Evolutionary conservation across 2,113 vertebrate genomes (phyloP), one percentile per base, ranked within the genome.

Genomic region (Gallinago undulata): DNA sequence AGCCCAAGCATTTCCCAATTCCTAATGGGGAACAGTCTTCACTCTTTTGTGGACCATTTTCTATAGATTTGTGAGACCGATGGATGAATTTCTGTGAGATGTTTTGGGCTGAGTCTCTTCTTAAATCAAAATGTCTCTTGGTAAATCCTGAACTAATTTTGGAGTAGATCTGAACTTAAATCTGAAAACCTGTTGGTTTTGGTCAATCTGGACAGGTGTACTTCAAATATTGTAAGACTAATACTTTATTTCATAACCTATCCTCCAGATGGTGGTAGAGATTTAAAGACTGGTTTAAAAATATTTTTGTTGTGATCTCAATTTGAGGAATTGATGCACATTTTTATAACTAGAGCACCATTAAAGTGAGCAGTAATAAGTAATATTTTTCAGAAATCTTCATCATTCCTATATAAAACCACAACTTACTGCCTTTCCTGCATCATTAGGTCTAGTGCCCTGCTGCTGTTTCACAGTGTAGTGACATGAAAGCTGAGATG

Each of bases 231-330:
- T 60, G 2, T 57, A 18, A 31, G 64, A 67, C 19, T 77, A 67
- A 39, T 56, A 5, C 35, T 88, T 82, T 89, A 74, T 85, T 97
- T 66, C 85, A 35, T 69, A 81, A 47, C 35, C 47, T 83, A 72
- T 77, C 95, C 96, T 97, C 89, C 97, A 97, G 96, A 91, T 96
- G 96, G 96, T 95, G 76, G 84, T 96, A 97, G 96, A 97, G 90
- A 77, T 69, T 92, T 97, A 82, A 86, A 64, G 48, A 66, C 63
- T 13, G 7, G 11, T 84, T 50, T 67, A 9, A 37, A 90, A 79
- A 27, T 23, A 6, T 39, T 66, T 68, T 39, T 81, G 43, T 41
- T 48, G 3, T 64, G 28, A 11, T 94, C 33, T 37, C 82, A 48
- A 64, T 87, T 82, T 76, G 63, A 53, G 35, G 17, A 70, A 8